Conservation (phyloP, 2,888 invertebrate species). For the Digitonthophagus gazella region DNA sequence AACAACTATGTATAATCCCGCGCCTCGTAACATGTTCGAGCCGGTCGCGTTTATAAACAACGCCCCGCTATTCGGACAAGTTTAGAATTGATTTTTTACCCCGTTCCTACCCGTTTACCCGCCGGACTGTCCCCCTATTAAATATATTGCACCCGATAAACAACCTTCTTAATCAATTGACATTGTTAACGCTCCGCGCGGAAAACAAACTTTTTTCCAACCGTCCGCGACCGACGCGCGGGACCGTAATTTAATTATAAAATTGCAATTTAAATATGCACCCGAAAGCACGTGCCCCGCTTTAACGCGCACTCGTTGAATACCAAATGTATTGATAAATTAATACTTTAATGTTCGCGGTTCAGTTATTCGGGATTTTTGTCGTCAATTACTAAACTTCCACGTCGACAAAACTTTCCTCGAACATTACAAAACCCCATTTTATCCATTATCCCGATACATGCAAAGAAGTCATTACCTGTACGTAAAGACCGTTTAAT, state of each 20-base stretch:
- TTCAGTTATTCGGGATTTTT: background rate
- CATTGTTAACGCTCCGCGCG: background rate
- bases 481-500: background rate
- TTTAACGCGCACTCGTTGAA: background rate
- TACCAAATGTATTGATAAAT: background rate
- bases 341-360: background rate
- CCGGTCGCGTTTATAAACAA: slow-evolving; percentile 5
- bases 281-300: background rate
- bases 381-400: background rate
- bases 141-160: slow-evolving; percentile 7
- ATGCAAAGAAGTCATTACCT: background rate
- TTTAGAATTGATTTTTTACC: slow-evolving; percentile 7
- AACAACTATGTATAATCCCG: background rate
- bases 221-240: too few relatives aligned
- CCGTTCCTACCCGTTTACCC: background rate
- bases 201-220: background rate
- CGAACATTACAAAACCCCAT: background rate
- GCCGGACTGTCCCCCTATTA: background rate
- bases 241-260: background rate
- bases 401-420: background rate
- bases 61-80: background rate
- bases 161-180: slow-evolving; percentile 2
- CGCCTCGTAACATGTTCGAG: background rate
- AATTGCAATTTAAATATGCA: background rate
- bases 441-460: background rate